Base-by-base conservation (phyloP, 2,888 invertebrate genomes). In the Calephelis perditalis region DNA sequence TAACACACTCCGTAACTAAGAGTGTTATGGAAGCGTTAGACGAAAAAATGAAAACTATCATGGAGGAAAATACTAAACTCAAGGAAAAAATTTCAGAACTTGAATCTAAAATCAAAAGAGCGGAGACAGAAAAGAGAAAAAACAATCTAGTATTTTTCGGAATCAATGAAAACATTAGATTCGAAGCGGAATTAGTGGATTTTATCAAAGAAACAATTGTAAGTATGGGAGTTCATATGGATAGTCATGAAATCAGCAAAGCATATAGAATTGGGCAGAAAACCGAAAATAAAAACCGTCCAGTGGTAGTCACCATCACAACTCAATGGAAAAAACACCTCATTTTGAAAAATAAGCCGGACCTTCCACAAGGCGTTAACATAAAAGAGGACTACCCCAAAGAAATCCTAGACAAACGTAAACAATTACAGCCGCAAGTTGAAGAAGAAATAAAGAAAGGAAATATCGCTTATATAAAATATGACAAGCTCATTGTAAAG, bases 291-390 rank as follows among this genome's bases (percentile, higher is more conserved):
- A 63, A 64, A 59, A 60, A n/a, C 57, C 58, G 62, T 35, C 64
- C 62, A 49, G 62, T 64, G 7, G 60, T 64, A 58, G 61, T 59
- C 46, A 26, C 64, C 40, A 45, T 64, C 11, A 59, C 64, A 45
- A 61, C 64, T 15, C 54, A 43, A 64, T 64, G 64, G 62, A 64
- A 64, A 57, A 64, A 64, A 56, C 63, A 64, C 12, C 11, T 45
- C n/a, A 54, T 15, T n/a, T 2, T 54, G 26, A 54, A 54, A 54
- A 54, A 54, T 54, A 54, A 54, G 15, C 54, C 12, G n/a, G 26
- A 54, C 15, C 54, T 54, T 35, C 54, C 45, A 45, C 45, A 45
- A 45, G 45, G 11, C 45, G 11, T 45, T 9, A 45, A 45, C 45
- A 45, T 45, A 26, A 26, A 26, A 26, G 26, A 26, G 26, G 26